Evolutionary conservation across 1,140 invertebrate species (phyloP), one percentile per base, ranked within the genome.

Genomic region (Cotesia vestalis): DNA sequence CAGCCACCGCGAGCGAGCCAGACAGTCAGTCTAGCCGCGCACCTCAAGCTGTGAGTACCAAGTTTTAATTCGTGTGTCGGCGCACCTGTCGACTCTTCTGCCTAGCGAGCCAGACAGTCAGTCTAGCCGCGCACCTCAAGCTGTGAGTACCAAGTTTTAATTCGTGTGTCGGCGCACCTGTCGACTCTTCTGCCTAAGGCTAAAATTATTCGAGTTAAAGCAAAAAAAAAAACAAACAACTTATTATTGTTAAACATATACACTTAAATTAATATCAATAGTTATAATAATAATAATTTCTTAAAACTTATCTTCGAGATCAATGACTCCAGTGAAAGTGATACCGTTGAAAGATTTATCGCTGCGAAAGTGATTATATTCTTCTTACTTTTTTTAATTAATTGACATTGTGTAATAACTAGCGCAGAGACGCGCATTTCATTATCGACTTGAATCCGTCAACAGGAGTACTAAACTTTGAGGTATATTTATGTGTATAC

Each of bases 21-120:
- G 83, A 85, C 84, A 84, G 57, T 84, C 82, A 86, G 85, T 86
- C 84, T 86, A 84, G 82, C 78, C 81, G 79, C 73, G 78, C 75
- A 82, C 77, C 76, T 81, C 76, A 68, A 60, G 72, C 66, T 70
- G 75, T 60, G 69, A 70, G 73, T 51, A 69, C 64, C 40, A 20
- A 52, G 17, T 17, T 20, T 5, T n/a, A 59, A 8, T 55, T 69
- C 12, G 60, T 20, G 57, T 69, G 57, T 66, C 14, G 34, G 14
- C 14, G 36, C n/a, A 38, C 34, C n/a, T 51, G 62, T 27, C n/a
- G 12, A 38, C n/a, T n/a, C n/a, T n/a, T n/a, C n/a, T n/a, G n/a
- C n/a, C n/a, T n/a, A 63, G 59, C 46, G 34, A 72, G 72, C 76
- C 76, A 85, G 83, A 85, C 84, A 84, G 57, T 84, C 82, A 86